Conservation (phyloP, 2,888 invertebrate species). For the Cheilosia urbana region DNA sequence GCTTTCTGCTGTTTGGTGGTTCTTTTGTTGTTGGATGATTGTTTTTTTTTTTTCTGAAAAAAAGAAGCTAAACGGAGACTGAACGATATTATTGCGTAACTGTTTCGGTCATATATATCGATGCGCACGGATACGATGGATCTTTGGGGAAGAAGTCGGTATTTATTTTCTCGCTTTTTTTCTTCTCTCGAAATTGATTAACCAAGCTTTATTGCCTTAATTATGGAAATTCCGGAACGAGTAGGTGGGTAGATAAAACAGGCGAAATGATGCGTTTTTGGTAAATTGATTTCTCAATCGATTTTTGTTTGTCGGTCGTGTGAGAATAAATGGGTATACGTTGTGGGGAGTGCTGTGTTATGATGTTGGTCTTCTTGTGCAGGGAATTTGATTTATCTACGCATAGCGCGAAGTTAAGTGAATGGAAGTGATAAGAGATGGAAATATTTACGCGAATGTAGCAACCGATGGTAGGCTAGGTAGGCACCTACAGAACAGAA, state of each 20-base stretch:
- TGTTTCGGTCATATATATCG: slow-evolving; percentile 63
- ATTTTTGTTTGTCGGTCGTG: slow-evolving; percentile 12
- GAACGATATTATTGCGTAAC: slow-evolving; percentile 71
- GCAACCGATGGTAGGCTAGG: too few species aligned
- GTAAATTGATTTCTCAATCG: slow-evolving; percentile 55
- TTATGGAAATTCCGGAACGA: slow-evolving; percentile 50
- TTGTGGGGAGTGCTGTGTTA: not conserved
- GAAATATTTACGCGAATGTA: too few species aligned
- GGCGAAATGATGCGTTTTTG: slow-evolving; percentile 25
- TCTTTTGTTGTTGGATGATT: slow-evolving; percentile 58
- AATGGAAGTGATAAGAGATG: too few species aligned
- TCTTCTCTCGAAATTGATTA: slow-evolving; percentile 64
- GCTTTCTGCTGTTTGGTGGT: slow-evolving; percentile 43
- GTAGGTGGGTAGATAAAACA: slow-evolving; percentile 21
- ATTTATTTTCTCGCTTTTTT: slow-evolving; percentile 56
- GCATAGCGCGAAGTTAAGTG: too few species aligned
- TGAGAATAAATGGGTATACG: too few species aligned
- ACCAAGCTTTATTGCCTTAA: slow-evolving; percentile 68
- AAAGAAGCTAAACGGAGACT: slow-evolving; percentile 30
- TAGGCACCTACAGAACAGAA: too few species aligned
- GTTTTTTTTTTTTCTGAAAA: slow-evolving; percentile 4
- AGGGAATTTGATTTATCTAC: too few species aligned
- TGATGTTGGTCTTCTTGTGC: too few species aligned
- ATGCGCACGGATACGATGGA: slow-evolving; percentile 65
- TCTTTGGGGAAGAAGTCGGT: slow-evolving; percentile 47